Conservation (phyloP, 2,888 invertebrate species). For the Leucania comma region DNA sequence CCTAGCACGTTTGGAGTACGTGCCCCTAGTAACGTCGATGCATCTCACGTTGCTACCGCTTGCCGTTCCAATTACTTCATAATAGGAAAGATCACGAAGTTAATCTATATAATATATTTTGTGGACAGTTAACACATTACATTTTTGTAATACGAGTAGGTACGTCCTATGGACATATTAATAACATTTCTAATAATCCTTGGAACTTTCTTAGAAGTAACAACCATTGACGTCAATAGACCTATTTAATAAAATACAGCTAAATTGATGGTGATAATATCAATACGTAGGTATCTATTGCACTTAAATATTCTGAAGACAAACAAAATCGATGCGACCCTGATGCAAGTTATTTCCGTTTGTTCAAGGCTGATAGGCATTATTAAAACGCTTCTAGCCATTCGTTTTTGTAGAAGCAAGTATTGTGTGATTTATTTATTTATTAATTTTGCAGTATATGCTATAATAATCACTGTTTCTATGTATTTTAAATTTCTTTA, state of each 20-base stretch:
- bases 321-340: slow-evolving; percentile 85
- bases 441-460: background rate
- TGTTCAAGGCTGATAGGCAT: slow-evolving; percentile 80
- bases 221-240: slow-evolving; percentile 30
- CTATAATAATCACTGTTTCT: too few species aligned
- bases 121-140: background rate
- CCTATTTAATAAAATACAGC: slow-evolving; percentile 38
- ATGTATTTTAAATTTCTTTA: background rate
- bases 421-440: slow-evolving; percentile 44
- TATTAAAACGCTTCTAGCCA: slow-evolving; percentile 74
- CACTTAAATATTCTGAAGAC: slow-evolving; percentile 76
- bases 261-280: slow-evolving; percentile 55
- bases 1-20: slow-evolving; percentile 41
- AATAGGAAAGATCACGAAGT: slow-evolving; percentile 35
- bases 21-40: slow-evolving; percentile 31
- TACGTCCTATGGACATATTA: slow-evolving; percentile 10
- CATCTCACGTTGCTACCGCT: slow-evolving; percentile 44
- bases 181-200: slow-evolving; percentile 20
- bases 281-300: slow-evolving; percentile 45
- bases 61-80: slow-evolving; percentile 52
- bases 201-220: slow-evolving; percentile 42
- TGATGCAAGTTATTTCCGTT: slow-evolving; percentile 86
- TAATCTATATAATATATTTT: background rate
- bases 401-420: slow-evolving; percentile 41
- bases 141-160: slow-evolving; percentile 8